Evolutionary conservation across 2,113 vertebrate genomes (phyloP), one percentile per base, ranked within the genome.

Genomic region (Gallinago undulata): DNA sequence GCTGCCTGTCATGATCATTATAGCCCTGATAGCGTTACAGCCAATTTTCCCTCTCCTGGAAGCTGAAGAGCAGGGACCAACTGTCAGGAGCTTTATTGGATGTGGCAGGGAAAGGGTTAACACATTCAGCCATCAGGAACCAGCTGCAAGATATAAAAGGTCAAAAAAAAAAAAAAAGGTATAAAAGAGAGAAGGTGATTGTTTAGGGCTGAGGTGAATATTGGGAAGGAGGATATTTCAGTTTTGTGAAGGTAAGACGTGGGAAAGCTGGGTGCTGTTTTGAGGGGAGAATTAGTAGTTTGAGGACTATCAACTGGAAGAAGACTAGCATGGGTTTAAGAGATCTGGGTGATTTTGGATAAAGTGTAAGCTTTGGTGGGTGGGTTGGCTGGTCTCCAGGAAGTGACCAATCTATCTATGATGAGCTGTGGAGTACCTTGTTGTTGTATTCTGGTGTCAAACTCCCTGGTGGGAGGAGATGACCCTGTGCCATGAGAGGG

Each of bases 201-300:
- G 10, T 5, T 48, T 13, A 4, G 13, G 30, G 1, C 0, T 13
- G 64, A 23, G 13, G 19, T 37, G 48, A 8, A 1, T 19, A 2
- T 0, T 0, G 47, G 25, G 4, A 19, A 19, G 67, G 7, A 28
- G 11, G 6, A 1, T 47, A 21, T 17, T 5, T 37, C 0, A 1
- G 37, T 0, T 19, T 2, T 48, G 5, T 6, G 2, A 39, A 86
- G 70, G 33, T 51, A 77, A 57, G 66, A 2, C 27, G 11, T 51
- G 41, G 25, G 35, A 25, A 12, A 56, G 13, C 2, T 55, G 12
- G 14, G 11, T 23, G 5, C 4, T 59, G 13, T 48, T 89, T n/a
- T 55, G 13, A 5, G 15, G 6, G 18, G 8, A 30, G 27, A 14
- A 57, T 5, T 22, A 33, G 7, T 48, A 31, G 11, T 39, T 56